Percentiles rank a stretch among this genome's conserved stretches.
Evolutionary conservation across 2,797 vertebrate species (phyloP).

Genomic region (Hydrophis major): DNA sequence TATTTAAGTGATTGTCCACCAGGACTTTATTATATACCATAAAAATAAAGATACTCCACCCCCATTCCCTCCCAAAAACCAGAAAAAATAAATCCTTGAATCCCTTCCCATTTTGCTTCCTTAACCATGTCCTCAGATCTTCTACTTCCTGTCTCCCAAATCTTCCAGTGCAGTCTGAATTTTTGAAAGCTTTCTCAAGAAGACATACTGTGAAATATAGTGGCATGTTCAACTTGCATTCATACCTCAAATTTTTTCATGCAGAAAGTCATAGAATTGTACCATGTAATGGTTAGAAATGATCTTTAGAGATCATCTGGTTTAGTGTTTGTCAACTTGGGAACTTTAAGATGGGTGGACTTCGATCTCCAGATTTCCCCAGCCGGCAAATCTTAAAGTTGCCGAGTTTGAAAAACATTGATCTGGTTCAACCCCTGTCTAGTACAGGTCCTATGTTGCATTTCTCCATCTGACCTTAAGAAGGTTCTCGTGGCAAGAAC

Average conservation of each 20-base stretch:
- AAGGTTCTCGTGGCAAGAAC: not conserved
- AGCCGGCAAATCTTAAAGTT: not conserved
- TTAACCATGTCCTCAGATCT: not conserved
- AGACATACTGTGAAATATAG: not conserved
- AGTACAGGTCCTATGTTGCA: not conserved
- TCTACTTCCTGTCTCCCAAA: not conserved
- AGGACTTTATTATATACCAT: not conserved
- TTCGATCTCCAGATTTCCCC: not conserved
- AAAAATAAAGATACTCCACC: not conserved
- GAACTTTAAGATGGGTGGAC: not conserved
- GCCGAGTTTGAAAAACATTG: not conserved
- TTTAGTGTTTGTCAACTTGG: not conserved
- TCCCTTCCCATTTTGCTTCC: not conserved
- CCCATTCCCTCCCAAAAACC: not conserved
- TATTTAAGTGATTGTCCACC: not conserved
- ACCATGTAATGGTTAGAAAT: not conserved
- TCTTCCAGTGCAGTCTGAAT: not conserved
- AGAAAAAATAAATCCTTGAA: not conserved
- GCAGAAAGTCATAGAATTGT: not conserved
- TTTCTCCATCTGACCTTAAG: not conserved
- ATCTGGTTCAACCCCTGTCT: not conserved
- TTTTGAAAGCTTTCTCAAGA: not conserved
- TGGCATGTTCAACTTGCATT: not conserved
- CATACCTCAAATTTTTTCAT: not conserved
- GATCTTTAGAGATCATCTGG: not conserved